Percentiles rank a stretch among this genome's conserved stretches.
phyloP scores from a whole-genome alignment of 2,888 invertebrate species.

The Troides oblongomaculatus region DNA sequence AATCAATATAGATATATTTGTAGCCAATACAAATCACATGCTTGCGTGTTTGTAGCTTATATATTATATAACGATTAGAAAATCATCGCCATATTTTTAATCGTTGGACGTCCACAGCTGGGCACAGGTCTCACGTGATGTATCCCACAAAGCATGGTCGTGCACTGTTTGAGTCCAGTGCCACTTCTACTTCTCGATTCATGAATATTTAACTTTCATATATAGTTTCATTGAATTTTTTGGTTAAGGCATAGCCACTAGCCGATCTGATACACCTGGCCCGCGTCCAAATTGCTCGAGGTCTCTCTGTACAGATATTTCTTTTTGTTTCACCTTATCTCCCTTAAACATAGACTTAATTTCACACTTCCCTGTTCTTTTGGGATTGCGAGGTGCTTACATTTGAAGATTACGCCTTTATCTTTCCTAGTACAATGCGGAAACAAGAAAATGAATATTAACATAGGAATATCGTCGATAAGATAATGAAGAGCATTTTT shows the following conservation, averaged over 20 bases:
- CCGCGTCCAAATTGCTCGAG: conserved; percentile 9
- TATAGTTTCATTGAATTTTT: background rate
- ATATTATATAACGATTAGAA: background rate
- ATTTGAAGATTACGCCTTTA: conserved; percentile 43
- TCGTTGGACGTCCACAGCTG: no score
- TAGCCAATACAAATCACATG: conserved; percentile 1
- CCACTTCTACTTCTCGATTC: no score
- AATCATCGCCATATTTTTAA: no score
- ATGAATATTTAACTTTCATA: background rate
- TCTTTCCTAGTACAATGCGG: conserved; percentile 47
- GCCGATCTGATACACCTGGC: conserved; percentile 18
- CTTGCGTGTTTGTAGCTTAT: conserved; percentile 3
- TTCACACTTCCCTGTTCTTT: conserved; percentile 33
- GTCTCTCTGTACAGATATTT: conserved; percentile 8
- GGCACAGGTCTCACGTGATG: no score
- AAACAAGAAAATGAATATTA: conserved; percentile 43
- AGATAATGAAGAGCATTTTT: conserved; percentile 44
- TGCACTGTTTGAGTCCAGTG: no score
- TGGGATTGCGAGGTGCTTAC: conserved; percentile 32
- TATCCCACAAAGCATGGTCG: no score
- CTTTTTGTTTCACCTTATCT: conserved; percentile 36
- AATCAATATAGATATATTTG: conserved; percentile 10
- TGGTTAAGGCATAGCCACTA: conserved; percentile 5
- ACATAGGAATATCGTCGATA: conserved; percentile 46
- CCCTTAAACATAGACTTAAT: conserved; percentile 9